Base-by-base conservation (phyloP, 1,140 invertebrate species). In the Babylonia areolata region DNA sequence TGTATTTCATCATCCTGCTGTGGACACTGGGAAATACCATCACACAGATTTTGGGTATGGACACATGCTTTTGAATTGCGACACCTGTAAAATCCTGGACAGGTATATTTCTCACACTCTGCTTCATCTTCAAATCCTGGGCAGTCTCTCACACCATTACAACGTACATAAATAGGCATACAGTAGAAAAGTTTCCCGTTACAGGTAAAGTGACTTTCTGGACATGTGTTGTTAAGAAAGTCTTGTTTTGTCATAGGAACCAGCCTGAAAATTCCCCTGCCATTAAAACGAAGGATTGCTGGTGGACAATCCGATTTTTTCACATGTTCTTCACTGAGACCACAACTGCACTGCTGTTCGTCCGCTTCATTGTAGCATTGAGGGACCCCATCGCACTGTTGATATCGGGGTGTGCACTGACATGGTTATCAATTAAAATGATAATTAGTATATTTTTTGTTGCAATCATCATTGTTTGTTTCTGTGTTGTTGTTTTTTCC, bases 31-130 rank as follows among this genome's bases (percentile, higher is more conserved):
- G 20, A 20, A 15, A 31, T 11, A n/a, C 64, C 73, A 85, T 82
- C 80, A 39, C 81, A 84, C 1, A 87, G 37, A 20, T 83, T 35
- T 20, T 51, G 33, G 33, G 23, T 17, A 20, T 51, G 78, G n/a
- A 86, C n/a, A 51, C 87, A 88, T 28, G 37, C 31, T 23, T 17
- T 37, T 2, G 84, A 86, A 11, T 33, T 39, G 11, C 73, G 51
- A 33, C 84, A 85, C 39, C 80, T 33, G 51, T 77, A 88, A 35
- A 77, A 84, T n/a, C 84, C 85, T 28, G 81, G 81, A 82, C 87
- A 88, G n/a, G 28, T 54, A 31, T 71, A 86, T 12, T 33, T 40
- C 3, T 80, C 39, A 12, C 78, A 80, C 6, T 42, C 78, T 28
- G 15, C 5, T 39, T 80, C 78, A 28, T 80, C 78, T 39, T 80